Conservation (phyloP, 1,140 invertebrate genomes). For the Platyscapa corneri region DNA sequence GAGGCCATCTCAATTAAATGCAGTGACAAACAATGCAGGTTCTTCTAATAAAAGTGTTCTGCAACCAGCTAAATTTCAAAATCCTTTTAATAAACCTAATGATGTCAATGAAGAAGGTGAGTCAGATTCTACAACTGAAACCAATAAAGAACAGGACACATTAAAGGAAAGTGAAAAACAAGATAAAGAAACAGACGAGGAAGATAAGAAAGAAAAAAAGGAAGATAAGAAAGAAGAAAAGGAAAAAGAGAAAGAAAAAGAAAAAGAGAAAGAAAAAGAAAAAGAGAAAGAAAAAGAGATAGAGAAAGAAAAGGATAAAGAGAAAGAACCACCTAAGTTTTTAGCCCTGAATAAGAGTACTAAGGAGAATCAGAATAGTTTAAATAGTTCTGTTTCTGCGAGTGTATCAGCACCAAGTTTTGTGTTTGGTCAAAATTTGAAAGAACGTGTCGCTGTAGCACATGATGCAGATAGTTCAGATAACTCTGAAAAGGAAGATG, state of each 20-base stretch:
- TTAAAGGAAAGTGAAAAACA: slow-evolving; percentile 37
- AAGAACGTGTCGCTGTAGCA: slow-evolving; percentile 83
- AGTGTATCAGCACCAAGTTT: slow-evolving; percentile 77
- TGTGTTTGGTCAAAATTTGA: slow-evolving; percentile 94
- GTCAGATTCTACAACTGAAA: not conserved
- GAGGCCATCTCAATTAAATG: slow-evolving; percentile 65
- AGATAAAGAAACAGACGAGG: slow-evolving; percentile 18
- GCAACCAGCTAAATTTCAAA: slow-evolving; percentile 66
- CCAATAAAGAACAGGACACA: slow-evolving; percentile 35
- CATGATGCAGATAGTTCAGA: slow-evolving; percentile 71
- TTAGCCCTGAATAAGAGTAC: slow-evolving; percentile 63
- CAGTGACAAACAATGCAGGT: slow-evolving; percentile 56
- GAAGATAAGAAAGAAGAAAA: slow-evolving; percentile 56
- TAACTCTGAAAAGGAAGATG: slow-evolving; percentile 67
- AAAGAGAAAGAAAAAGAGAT: slow-evolving; percentile 56
- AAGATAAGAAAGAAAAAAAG: slow-evolving; percentile 56
- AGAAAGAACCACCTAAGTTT: slow-evolving; percentile 66
- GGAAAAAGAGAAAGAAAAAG: slow-evolving; percentile 34
- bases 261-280: slow-evolving; percentile 25
- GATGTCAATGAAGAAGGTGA: slow-evolving; percentile 40
- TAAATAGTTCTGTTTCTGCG: slow-evolving; percentile 58
- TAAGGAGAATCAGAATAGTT: slow-evolving; percentile 64
- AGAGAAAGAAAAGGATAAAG: slow-evolving; percentile 56
- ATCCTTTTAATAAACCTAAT: slow-evolving; percentile 65
- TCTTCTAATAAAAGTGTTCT: slow-evolving; percentile 57